These are phyloP conservation scores for Panthera tigris DNA, from an alignment of 2,113 vertebrate species.

Conservation along the genomic window DNA sequence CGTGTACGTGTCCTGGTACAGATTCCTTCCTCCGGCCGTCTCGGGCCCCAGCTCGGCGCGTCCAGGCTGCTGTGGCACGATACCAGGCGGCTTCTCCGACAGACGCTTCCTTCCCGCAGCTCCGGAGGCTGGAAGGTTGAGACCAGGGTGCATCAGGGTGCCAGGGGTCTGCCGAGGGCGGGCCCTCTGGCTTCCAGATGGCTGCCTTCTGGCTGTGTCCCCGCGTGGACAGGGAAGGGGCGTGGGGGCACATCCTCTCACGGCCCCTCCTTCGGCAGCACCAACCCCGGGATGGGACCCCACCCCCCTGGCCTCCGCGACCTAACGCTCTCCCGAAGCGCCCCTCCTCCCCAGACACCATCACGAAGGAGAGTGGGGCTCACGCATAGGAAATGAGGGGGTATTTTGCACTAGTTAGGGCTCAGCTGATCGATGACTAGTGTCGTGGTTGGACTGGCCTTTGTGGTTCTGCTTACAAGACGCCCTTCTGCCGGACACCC, in stretches of 20 bases:
- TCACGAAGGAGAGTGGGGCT: not conserved
- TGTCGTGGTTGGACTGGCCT: not conserved
- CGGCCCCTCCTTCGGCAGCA: not conserved
- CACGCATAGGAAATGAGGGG: not conserved
- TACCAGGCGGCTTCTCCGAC: not conserved
- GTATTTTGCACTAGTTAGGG: not conserved
- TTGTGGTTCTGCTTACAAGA: not conserved
- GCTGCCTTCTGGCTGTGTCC: not conserved
- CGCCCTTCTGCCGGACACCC: not conserved
- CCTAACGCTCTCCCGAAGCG: not conserved
- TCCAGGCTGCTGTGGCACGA: not conserved
- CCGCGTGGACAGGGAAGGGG: not conserved
- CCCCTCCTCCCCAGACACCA: not conserved
- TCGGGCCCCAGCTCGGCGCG: accelerated
- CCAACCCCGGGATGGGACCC: not conserved
- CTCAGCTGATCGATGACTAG: not conserved
- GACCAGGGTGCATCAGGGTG: not conserved
- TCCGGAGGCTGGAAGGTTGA: not conserved
- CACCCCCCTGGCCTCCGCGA: not conserved
- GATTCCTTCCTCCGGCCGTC: not conserved
- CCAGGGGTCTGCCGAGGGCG: not conserved
- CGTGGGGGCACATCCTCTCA: not conserved
- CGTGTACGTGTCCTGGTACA: accelerated
- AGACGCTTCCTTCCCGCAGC: not conserved
- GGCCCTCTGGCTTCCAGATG: not conserved